Base-by-base conservation (phyloP, 2,888 invertebrate species). In the Cheilosia vulpina region DNA sequence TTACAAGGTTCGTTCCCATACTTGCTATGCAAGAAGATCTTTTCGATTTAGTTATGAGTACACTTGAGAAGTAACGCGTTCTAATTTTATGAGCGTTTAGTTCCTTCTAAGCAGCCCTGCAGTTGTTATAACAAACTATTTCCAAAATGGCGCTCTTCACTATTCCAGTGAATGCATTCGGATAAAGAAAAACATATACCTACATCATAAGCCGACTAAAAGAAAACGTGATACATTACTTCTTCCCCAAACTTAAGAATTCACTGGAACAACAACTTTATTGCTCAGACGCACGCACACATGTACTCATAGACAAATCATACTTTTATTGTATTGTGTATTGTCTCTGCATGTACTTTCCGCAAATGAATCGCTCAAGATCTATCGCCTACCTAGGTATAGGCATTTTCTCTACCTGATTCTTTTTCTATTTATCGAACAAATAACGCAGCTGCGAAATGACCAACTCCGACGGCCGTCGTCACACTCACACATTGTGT, bases 401-500 rank as follows among this genome's bases (percentile, higher is more conserved):
- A 21, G 27, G 4, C 43, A 52, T 2, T 15, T 60, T 31, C 43
- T 43, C 43, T 50, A 24, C 50, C 38, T 50, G 58, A 71, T 66
- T 52, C 9, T 76, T 52, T 60, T 50, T 66, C 50, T 65, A 75
- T 76, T 68, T 52, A 11, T 53, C 68, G 15, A 55, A 60, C 58
- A 19, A 68, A 68, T 34, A 58, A 52, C 52, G 24, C 27, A 43
- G 13, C 57, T 31, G n/a, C 19, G n/a, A 31, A 75, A 45, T 47
- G 47, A 43, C 50, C 34, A 68, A 58, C 34, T 65, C 41, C 58
- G 53, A n/a, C 15, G 41, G 45, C 47, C 27, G 65, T 58, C 65
- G 75, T 66, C 75, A 65, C 38, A 63, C 45, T 57, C 47, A 17
- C 52, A 76, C 66, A 52, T 60, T 76, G 58, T 27, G 50, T 27